Base-by-base conservation (phyloP, 2,113 vertebrate genomes). In the Hydropotes inermis region DNA sequence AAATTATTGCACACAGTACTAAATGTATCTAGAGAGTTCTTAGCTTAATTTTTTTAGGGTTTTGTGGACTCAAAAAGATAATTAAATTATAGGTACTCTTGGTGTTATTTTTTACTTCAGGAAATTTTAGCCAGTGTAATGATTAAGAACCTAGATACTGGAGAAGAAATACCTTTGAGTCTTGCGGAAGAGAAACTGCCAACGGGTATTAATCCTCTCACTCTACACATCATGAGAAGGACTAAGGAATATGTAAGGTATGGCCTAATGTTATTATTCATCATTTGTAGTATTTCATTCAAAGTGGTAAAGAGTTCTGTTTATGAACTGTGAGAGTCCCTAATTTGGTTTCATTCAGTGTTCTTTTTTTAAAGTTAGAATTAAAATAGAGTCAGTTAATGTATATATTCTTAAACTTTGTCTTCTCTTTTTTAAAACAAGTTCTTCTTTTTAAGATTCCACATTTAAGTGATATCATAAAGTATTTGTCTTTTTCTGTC, bases 141-240 rank as follows among this genome's bases (percentile, higher is more conserved):
- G 99, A 99, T 99, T 98, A 99, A 99, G 98, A 99, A 99, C 98
- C 99, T 99, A 52, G 99, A 99, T 98, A 99, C 99, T 7, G 99
- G 99, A 92, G 99, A 99, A 98, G 99, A 99, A 99, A 99, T 99
- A 97, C 99, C 99, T 78, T 97, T 99, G 84, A 99, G 99, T 98
- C 99, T 99, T 98, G 99, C 99, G 1, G 99, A 99, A 97, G 99
- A 99, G 98, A 99, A 99, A 98, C 98, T 99, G 89, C 99, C 99
- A 94, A 99, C 99, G n/a, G 99, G 99, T 95, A 99, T 99, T 95
- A 99, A 99, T 99, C 99, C 99, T 2, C 99, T 99, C 55, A 99
- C 99, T 52, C 99, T 99, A 88, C 99, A 99, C 98, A 99, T 99
- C 97, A 99, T 99, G 99, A 99, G 99, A 91, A 99, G 99, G 98